Evolutionary conservation across 2,888 invertebrate species (phyloP).

Genomic region (Myopa testacea): DNA sequence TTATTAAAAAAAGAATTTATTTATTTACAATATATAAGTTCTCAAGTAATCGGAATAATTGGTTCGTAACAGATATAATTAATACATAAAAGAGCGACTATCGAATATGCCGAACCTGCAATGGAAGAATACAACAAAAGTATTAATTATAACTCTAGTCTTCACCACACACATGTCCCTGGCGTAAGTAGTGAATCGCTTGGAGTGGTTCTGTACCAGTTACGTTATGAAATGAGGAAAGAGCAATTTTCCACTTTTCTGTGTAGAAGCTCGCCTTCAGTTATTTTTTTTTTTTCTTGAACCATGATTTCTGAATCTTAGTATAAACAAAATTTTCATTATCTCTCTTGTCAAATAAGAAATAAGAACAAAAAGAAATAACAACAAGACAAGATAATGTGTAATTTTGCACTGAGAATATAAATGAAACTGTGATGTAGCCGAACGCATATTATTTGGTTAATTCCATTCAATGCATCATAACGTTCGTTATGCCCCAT

Average conservation of each 20-base stretch:
- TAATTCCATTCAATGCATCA: too few relatives aligned
- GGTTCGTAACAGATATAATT: background rate
- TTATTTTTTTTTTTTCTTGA: background rate
- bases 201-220: background rate
- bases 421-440: too few relatives aligned
- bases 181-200: conserved; percentile 55
- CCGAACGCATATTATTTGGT: too few relatives aligned
- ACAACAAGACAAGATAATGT: background rate
- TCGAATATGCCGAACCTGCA: conserved; percentile 50
- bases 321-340: too few relatives aligned
- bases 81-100: too few relatives aligned
- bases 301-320: background rate
- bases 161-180: conserved; percentile 49
- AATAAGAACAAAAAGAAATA: background rate
- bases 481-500: too few relatives aligned
- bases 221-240: background rate
- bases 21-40: background rate
- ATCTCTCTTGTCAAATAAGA: background rate
- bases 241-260: background rate
- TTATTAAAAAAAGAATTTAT: too few relatives aligned
- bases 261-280: background rate
- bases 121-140: conserved; percentile 50
- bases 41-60: background rate
- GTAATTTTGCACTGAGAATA: too few relatives aligned
- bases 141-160: conserved; percentile 54